Evolutionary conservation across 2,888 invertebrate genomes (phyloP), one percentile per base, ranked within the genome.

Genomic region (Minunthozetes semirufus): DNA sequence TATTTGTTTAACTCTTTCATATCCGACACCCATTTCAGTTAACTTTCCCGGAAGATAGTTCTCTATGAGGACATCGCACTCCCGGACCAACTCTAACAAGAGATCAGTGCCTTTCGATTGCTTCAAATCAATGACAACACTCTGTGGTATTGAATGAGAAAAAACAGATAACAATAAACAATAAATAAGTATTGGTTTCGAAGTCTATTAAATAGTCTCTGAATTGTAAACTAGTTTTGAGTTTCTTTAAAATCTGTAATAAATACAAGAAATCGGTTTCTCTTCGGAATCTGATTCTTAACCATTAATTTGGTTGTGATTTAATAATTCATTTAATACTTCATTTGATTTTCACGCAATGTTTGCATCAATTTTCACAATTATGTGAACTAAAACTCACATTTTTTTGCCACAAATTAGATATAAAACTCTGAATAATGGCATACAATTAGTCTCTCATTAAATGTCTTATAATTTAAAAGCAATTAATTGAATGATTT

Each of bases 31-130:
- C 76, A 92, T 84, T 74, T 82, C 77, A 17, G 88, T 87, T 79
- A 97, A 83, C 80, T 93, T 94, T 0, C 95, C 96, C 0, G 98
- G 96, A 0, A 97, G 85, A 84, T 90, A 98, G 84, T 98, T 98
- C 83, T 98, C 97, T 0, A 98, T 87, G 1, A 97, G 81, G 9
- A 98, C 88, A 85, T 98, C 97, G 81, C 90, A 89, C 80, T 89
- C 88, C 70, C 83, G 84, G 0, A 89, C 90, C 78, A 97, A 83
- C 78, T 92, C 88, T 78, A 76, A 76, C 25, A 82, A 77, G 15
- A 83, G 77, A 19, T 80, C 73, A 29, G 82, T 82, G 78, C 94
- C 92, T 81, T 87, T 85, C 22, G 85, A 82, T 2, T 86, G 85
- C 82, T 93, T 93, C 48, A 97, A 84, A 84, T 98, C 89, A 72